phyloP scores from a whole-genome alignment of 2,113 vertebrate genomes.

The Cromileptes altivelis region DNA sequence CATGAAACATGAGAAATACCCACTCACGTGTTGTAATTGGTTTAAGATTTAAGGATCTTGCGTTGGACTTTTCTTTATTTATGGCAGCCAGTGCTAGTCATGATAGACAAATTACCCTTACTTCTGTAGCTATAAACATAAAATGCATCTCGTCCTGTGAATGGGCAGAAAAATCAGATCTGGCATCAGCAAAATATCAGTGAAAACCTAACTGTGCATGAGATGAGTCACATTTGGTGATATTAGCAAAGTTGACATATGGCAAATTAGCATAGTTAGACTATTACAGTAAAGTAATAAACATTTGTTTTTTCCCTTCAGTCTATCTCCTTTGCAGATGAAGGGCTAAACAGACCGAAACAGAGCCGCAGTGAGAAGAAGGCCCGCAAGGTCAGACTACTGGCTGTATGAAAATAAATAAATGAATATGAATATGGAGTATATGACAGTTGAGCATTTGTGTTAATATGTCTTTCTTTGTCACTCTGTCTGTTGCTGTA shows the following conservation, averaged over 20 bases:
- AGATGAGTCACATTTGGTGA: background rate
- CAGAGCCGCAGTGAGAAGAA: conserved; percentile 99
- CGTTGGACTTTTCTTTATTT: background rate
- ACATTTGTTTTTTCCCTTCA: conserved; percentile 61
- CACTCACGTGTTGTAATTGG: too few species aligned
- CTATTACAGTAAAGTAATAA: background rate
- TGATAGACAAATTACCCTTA: background rate
- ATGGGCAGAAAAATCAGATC: background rate
- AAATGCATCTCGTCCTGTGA: background rate
- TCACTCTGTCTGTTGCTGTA: conserved; percentile 17
- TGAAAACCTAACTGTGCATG: background rate
- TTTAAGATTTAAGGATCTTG: too few species aligned
- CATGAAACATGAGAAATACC: background rate
- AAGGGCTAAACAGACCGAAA: conserved; percentile 91
- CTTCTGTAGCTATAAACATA: conserved; percentile 12
- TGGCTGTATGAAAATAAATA: background rate
- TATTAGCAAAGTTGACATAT: background rate
- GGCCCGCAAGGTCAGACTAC: conserved; percentile 90
- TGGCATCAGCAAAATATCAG: background rate
- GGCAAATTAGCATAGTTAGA: background rate
- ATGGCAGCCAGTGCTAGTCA: background rate
- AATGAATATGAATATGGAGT: background rate
- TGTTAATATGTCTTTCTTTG: background rate
- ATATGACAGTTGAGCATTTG: background rate
- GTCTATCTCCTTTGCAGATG: conserved; percentile 87